A percentile compares a stretch with the other conserved stretches of the same genome.
These are phyloP conservation scores for Choreutis nemorana DNA, from an alignment of 2,888 invertebrate species.

Conservation along the genomic window DNA sequence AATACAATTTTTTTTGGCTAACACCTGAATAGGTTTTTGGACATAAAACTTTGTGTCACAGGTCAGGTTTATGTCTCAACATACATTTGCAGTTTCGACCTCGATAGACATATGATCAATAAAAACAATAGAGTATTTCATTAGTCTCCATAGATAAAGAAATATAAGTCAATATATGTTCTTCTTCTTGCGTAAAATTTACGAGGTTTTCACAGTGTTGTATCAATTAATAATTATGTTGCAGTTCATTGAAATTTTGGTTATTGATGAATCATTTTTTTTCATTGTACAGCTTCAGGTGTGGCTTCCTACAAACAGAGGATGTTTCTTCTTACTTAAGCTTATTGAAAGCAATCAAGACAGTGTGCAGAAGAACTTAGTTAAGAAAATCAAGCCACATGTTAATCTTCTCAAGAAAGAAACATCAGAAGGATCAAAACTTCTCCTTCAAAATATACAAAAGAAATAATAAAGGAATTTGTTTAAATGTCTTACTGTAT, in stretches of 20 bases:
- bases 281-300: slow-evolving; percentile 66
- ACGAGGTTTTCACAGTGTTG: too few relatives aligned
- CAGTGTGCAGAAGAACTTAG: slow-evolving; percentile 43
- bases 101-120: too few relatives aligned
- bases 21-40: too few relatives aligned
- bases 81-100: too few relatives aligned
- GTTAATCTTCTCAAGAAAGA: slow-evolving; percentile 56
- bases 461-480: slow-evolving; percentile 33
- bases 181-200: too few relatives aligned
- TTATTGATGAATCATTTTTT: too few relatives aligned
- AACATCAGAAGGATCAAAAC: slow-evolving; percentile 67
- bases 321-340: slow-evolving; percentile 76
- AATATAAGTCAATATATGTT: slow-evolving; percentile 1
- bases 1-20: too few relatives aligned
- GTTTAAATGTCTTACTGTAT: neutral
- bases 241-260: too few relatives aligned
- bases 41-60: too few relatives aligned
- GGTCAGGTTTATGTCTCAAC: neutral
- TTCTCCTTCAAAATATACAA: slow-evolving; percentile 64
- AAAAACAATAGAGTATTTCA: too few relatives aligned
- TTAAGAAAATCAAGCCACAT: slow-evolving; percentile 52
- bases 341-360: slow-evolving; percentile 69
- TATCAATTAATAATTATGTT: too few relatives aligned
- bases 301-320: slow-evolving; percentile 78
- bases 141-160: too few relatives aligned